Conservation (phyloP, 2,888 invertebrate species). For the Eupelmus urozonus region DNA sequence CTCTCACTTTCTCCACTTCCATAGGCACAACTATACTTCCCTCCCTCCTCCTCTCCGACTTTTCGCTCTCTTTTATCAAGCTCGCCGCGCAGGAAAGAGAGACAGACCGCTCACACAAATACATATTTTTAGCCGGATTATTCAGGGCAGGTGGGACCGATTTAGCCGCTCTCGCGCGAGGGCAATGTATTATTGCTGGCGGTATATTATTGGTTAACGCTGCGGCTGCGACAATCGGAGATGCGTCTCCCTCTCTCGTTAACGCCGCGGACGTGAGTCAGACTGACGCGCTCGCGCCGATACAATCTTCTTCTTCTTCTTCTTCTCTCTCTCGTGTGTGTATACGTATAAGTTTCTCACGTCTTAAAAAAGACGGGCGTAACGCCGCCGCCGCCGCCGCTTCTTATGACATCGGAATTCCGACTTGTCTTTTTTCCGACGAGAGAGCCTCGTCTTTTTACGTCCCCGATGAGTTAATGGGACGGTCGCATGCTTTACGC, state of each 20-base stretch:
- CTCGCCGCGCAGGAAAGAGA: not conserved
- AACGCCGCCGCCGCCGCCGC: conserved; percentile 3
- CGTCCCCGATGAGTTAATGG: conserved; percentile 21
- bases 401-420: conserved; percentile 43
- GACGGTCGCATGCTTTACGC: conserved; percentile 40
- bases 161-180: conserved; percentile 70
- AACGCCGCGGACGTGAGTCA: conserved; percentile 40
- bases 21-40: not conserved
- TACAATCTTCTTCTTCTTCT: not conserved
- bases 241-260: conserved; percentile 17
- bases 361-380: conserved; percentile 30
- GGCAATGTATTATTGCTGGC: conserved; percentile 68
- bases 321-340: not conserved
- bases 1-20: too few species aligned
- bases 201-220: conserved; percentile 50
- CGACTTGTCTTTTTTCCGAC: not conserved
- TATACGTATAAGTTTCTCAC: conserved; percentile 2
- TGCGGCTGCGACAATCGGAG: conserved; percentile 55
- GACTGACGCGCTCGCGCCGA: conserved; percentile 27
- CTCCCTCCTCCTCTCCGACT: not conserved
- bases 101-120: not conserved
- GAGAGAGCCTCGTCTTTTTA: not conserved
- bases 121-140: conserved; percentile 72
- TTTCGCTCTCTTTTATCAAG: not conserved
- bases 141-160: conserved; percentile 74